Evolutionary conservation across 2,888 invertebrate genomes (phyloP), one percentile per base, ranked within the genome.

Genomic region (Cetonia aurata): DNA sequence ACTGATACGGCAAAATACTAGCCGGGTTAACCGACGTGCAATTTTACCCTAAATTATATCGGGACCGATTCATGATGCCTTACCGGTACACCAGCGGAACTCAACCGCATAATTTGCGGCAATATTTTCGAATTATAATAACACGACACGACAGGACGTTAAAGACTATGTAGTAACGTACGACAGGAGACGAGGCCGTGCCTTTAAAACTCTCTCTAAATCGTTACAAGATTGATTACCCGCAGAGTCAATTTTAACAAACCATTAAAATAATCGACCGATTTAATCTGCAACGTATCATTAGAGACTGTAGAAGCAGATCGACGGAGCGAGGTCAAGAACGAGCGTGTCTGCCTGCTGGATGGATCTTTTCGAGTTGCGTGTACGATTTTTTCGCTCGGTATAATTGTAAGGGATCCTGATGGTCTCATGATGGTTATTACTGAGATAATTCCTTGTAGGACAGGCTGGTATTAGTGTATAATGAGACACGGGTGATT

Each of bases 241-340:
- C 37, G 50, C 57, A 52, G 60, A 59, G 59, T 67, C 71, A 67
- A 71, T 60, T 67, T 71, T 71, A 71, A 71, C 71, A 71, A 71
- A 71, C 71, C 71, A 71, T 71, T 71, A 71, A 67, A 71, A 71
- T 71, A 71, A 71, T 71, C 67, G 71, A 70, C 69, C 69, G 69
- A 70, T 70, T 70, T 70, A 62, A 70, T 70, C 69, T 70, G 37
- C 60, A 69, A 69, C 69, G 41, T 69, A 52, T 59, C 48, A 69
- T 69, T 69, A 69, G 55, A 56, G 37, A 37, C 9, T 33, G 33
- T n/a, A 33, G 33, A 33, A 10, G 37, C 37, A 8, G 10, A 37
- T n/a, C n/a, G n/a, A n/a, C n/a, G n/a, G 55, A 57, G 17, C 42
- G 10, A 37, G 42, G 42, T 42, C 15, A 19, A 3, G 4, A n/a